A percentile compares a stretch with the other conserved stretches of the same genome.
These are phyloP conservation scores for Gnatocerus cornutus DNA, from an alignment of 2,888 invertebrate species.

Conservation along the genomic window DNA sequence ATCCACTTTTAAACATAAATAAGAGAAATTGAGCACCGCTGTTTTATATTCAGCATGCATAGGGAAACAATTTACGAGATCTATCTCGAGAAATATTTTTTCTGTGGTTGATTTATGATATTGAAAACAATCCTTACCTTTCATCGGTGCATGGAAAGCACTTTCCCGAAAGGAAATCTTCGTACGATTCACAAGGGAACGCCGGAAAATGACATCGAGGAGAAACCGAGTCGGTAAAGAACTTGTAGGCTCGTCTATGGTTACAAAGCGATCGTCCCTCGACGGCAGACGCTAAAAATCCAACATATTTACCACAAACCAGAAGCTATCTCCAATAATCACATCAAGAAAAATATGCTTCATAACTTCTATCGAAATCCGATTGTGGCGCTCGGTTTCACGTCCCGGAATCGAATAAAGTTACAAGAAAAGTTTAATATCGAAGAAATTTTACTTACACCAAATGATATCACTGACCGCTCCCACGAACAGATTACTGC, in stretches of 20 bases:
- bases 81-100: slow-evolving; percentile 22
- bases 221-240: slow-evolving; percentile 95
- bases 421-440: neutral
- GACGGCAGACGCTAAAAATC: slow-evolving; percentile 78
- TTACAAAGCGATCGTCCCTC: slow-evolving; percentile 94
- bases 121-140: slow-evolving; percentile 61
- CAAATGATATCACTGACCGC: slow-evolving; percentile 92
- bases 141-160: slow-evolving; percentile 81
- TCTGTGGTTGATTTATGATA: slow-evolving; percentile 26
- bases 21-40: neutral
- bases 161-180: slow-evolving; percentile 85
- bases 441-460: slow-evolving; percentile 75
- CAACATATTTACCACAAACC: slow-evolving; percentile 25
- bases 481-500: slow-evolving; percentile 92
- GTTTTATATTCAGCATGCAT: slow-evolving; percentile 15
- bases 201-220: slow-evolving; percentile 94
- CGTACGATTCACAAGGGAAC: slow-evolving; percentile 89
- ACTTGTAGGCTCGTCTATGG: slow-evolving; percentile 93
- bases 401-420: neutral
- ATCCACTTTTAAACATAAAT: neutral
- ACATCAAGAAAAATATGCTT: neutral
- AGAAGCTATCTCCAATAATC: neutral
- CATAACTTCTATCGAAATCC: slow-evolving; percentile 8
- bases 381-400: neutral
- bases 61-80: slow-evolving; percentile 12